Evolutionary conservation across 1,140 invertebrate species (phyloP).

Genomic region (Papilio dardanus): DNA sequence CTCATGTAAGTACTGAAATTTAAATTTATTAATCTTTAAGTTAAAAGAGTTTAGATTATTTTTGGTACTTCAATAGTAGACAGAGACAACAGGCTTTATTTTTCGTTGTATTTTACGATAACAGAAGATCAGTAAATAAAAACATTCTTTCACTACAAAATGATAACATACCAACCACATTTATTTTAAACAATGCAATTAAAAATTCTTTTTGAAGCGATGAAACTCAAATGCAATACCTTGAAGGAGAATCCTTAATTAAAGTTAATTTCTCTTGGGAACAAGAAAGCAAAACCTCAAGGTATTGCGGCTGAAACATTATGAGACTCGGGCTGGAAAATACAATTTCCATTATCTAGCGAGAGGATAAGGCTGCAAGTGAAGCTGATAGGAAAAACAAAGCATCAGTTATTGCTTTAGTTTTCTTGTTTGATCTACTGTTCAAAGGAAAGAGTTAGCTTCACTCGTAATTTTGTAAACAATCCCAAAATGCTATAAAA

Average conservation of each 20-base stretch:
- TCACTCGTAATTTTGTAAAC: no score
- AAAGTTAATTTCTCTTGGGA: slow-evolving; percentile 38
- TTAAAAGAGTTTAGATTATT: background rate
- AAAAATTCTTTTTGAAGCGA: background rate
- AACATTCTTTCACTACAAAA: no score
- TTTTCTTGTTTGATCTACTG: no score
- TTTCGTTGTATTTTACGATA: no score
- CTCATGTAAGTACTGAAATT: slow-evolving; percentile 87
- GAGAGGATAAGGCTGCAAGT: background rate
- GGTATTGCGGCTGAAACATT: slow-evolving; percentile 19
- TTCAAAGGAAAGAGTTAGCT: no score
- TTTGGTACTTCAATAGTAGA: background rate
- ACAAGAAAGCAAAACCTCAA: slow-evolving; percentile 32
- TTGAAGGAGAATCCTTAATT: slow-evolving; percentile 34
- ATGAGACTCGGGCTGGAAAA: slow-evolving; percentile 24
- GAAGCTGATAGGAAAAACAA: background rate
- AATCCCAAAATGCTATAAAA: no score
- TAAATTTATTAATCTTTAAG: background rate
- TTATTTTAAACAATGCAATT: background rate
- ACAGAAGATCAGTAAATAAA: no score
- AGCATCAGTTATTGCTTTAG: background rate
- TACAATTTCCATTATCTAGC: slow-evolving; percentile 34
- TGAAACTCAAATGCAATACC: slow-evolving; percentile 31
- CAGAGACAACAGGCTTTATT: background rate
- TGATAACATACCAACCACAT: background rate